phyloP scores from a whole-genome alignment of 2,797 vertebrate genomes.

The Anolis apletophallus region DNA sequence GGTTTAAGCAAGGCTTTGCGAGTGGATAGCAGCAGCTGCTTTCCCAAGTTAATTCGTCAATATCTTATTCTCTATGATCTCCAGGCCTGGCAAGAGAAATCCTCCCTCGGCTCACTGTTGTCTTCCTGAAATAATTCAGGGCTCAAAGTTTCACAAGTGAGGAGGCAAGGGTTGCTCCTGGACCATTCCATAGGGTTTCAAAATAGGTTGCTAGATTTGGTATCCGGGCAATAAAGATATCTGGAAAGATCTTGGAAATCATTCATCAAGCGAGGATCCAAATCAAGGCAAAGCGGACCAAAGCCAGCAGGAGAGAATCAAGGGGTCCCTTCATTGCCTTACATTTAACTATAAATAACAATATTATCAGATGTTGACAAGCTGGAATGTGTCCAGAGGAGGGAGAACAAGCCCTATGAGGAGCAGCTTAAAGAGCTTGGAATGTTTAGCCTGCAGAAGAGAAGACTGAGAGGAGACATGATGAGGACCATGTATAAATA shows the following conservation, averaged over 20 bases:
- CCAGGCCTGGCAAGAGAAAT: slow-evolving; percentile 29
- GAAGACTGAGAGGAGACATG: no score
- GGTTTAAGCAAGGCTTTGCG: slow-evolving; percentile 44
- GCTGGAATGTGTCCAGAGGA: no score
- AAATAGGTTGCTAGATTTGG: background rate
- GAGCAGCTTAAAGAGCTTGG: no score
- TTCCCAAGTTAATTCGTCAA: slow-evolving; percentile 35
- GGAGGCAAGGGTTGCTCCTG: background rate
- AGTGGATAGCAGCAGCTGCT: slow-evolving; percentile 36
- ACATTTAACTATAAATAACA: background rate
- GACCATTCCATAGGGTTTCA: background rate
- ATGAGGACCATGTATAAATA: no score
- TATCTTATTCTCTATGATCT: slow-evolving; percentile 58
- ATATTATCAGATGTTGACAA: no score
- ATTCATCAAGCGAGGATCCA: background rate
- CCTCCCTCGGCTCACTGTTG: slow-evolving; percentile 9
- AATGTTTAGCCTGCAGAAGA: no score
- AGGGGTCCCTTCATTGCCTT: background rate
- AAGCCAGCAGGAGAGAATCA: background rate
- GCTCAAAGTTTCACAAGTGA: slow-evolving; percentile 31
- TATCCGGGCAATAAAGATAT: background rate
- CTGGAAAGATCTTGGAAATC: background rate
- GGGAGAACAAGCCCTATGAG: no score
- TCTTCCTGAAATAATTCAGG: slow-evolving; percentile 30
- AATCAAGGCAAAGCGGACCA: slow-evolving; percentile 1